A percentile compares a stretch with the other conserved stretches of the same genome.
phyloP scores from a whole-genome alignment of 2,113 vertebrate genomes.

The Cygnus atratus region DNA sequence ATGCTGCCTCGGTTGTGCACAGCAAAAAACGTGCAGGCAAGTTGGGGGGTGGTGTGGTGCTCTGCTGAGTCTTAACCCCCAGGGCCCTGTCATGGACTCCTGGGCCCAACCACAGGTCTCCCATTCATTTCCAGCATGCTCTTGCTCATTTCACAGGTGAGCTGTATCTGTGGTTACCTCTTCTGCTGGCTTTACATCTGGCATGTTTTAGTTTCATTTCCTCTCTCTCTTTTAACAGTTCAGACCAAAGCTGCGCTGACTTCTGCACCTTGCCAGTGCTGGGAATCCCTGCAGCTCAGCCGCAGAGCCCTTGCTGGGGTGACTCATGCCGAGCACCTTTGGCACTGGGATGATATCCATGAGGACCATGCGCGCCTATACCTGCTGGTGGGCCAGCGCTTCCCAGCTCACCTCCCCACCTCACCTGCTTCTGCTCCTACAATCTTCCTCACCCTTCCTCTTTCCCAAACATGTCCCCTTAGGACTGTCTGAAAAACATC shows the following conservation, averaged over 20 bases:
- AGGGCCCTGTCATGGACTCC: background rate
- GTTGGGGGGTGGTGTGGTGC: no score
- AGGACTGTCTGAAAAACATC: background rate
- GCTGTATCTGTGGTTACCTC: background rate
- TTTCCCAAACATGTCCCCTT: background rate
- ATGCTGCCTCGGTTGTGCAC: background rate
- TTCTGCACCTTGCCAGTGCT: background rate
- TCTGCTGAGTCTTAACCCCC: background rate
- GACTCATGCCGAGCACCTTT: background rate
- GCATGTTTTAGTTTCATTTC: background rate
- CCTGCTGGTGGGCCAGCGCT: background rate
- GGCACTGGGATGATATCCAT: background rate
- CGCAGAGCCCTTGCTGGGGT: background rate
- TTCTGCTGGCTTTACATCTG: background rate
- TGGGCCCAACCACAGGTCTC: background rate
- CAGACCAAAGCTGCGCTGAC: background rate
- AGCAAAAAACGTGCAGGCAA: background rate
- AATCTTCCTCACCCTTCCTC: background rate
- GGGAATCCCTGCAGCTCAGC: background rate
- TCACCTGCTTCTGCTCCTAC: background rate
- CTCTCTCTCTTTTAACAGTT: background rate
- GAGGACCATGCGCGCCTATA: background rate
- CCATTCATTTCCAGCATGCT: background rate
- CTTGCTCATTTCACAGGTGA: background rate
- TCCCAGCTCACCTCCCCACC: background rate